These are phyloP conservation scores for Carcharodon carcharias DNA, from an alignment of 2,797 vertebrate species.

Conservation along the genomic window DNA sequence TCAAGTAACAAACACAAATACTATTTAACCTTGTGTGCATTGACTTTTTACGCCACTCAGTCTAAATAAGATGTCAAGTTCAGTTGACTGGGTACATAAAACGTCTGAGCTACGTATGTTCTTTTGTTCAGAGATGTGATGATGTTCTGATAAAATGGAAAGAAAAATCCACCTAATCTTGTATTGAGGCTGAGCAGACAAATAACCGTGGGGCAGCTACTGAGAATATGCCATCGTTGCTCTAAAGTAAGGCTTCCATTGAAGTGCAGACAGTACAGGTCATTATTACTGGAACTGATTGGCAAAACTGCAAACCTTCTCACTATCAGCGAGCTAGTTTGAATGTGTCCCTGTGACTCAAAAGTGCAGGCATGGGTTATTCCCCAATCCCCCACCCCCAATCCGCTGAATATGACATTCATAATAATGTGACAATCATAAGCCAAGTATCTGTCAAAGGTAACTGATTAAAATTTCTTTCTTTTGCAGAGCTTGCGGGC, in stretches of 20 bases:
- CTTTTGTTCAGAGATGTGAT: slow-evolving; percentile 15
- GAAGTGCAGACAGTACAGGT: neutral
- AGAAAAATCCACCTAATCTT: neutral
- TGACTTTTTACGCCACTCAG: neutral
- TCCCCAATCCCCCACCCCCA: neutral
- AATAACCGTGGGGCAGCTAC: neutral
- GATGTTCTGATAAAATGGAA: slow-evolving; percentile 10
- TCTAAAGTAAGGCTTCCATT: neutral
- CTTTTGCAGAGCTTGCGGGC: slow-evolving; percentile 46
- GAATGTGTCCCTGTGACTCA: slow-evolving; percentile 36
- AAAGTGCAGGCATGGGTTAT: slow-evolving; percentile 37
- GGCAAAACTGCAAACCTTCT: neutral
- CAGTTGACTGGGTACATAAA: slow-evolving; percentile 7
- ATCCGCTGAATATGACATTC: slow-evolving; percentile 35
- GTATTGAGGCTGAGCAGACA: neutral
- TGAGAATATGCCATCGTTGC: neutral
- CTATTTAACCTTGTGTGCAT: slow-evolving; percentile 1
- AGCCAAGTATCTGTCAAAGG: slow-evolving; percentile 48
- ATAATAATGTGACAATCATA: slow-evolving; percentile 46
- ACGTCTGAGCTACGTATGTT: neutral
- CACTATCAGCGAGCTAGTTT: neutral
- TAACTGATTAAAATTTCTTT: slow-evolving; percentile 46
- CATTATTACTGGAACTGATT: neutral
- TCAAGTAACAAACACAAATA: neutral
- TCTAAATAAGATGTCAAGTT: slow-evolving; percentile 20